Percentiles rank a stretch among this genome's conserved stretches.
Conservation (phyloP, 2,113 vertebrate species). For the Gadus macrocephalus region DNA sequence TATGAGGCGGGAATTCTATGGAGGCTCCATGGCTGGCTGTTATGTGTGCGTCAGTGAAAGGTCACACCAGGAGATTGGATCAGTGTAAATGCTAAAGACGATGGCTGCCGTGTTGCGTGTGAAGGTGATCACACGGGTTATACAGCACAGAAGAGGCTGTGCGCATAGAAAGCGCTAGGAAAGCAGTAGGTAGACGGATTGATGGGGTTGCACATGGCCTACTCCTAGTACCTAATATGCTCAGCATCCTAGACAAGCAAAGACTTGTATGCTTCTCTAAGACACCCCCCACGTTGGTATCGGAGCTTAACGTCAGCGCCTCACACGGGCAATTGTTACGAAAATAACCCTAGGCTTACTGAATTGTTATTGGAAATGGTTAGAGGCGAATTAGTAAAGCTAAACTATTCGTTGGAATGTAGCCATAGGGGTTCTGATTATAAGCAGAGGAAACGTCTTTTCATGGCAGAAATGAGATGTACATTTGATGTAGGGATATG, state of each 20-base stretch:
- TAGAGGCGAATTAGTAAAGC: slow-evolving; percentile 17
- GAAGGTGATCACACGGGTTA: slow-evolving; percentile 1
- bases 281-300: too few relatives aligned
- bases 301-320: not conserved
- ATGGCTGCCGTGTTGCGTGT: too few relatives aligned
- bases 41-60: not conserved
- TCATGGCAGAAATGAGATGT: not conserved
- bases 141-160: not conserved
- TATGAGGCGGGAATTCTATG: not conserved
- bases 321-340: slow-evolving; percentile 2
- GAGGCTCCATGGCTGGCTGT: not conserved
- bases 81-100: too few relatives aligned
- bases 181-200: not conserved
- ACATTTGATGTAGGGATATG: too few relatives aligned
- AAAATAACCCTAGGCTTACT: slow-evolving; percentile 1
- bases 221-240: too few relatives aligned
- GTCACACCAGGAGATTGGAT: too few relatives aligned
- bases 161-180: not conserved
- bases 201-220: not conserved
- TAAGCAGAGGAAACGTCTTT: slow-evolving; percentile 2
- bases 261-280: too few relatives aligned
- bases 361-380: slow-evolving; percentile 14
- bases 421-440: not conserved
- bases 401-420: not conserved
- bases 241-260: too few relatives aligned